Evolutionary conservation across 2,888 invertebrate genomes (phyloP).

Genomic region (Embidobia sp.): DNA sequence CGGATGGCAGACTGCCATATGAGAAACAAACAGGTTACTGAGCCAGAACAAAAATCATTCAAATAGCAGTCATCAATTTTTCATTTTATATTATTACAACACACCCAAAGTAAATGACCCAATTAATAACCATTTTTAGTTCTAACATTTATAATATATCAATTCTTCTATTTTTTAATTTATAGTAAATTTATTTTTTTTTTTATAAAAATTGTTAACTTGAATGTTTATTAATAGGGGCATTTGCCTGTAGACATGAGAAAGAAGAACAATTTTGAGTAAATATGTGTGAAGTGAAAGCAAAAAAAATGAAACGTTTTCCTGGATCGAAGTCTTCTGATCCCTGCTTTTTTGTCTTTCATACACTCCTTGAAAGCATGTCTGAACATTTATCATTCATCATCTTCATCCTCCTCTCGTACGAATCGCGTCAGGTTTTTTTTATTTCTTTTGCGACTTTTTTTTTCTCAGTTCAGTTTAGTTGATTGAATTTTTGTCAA

Average conservation of each 20-base stretch:
- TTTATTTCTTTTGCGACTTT: no score
- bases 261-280: constrained; percentile 16
- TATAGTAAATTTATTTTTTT: no score
- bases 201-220: no score
- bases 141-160: no score
- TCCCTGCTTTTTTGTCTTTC: constrained; percentile 72
- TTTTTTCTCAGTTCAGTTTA: no score
- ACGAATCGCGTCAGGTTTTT: neutral
- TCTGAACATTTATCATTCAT: constrained; percentile 11
- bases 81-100: neutral
- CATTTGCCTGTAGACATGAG: no score
- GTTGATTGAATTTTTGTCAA: no score
- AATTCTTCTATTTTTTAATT: no score
- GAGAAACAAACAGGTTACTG: constrained; percentile 67
- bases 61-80: no score
- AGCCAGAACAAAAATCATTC: neutral
- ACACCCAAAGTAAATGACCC: no score
- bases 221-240: no score
- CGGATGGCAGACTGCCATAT: constrained; percentile 76
- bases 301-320: constrained; percentile 50
- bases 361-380: constrained; percentile 70
- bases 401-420: neutral
- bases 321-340: constrained; percentile 69
- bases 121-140: no score
- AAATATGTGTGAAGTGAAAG: constrained; percentile 71